Conservation (phyloP, 1,140 invertebrate species). For the Geopemphigus sp. region DNA sequence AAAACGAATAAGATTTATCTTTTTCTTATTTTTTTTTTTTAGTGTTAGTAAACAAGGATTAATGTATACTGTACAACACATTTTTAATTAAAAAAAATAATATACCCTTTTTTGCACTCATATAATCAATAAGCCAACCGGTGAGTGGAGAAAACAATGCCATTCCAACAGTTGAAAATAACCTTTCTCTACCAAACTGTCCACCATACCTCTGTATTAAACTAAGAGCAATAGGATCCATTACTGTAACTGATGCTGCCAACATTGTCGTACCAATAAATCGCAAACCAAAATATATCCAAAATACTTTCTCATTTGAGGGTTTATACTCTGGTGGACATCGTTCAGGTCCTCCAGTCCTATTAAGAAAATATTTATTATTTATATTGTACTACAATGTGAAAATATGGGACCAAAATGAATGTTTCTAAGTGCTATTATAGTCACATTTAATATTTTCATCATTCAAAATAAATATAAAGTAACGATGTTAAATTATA, state of each 20-base stretch:
- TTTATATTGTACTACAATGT: background rate
- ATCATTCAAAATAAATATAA: too few relatives aligned
- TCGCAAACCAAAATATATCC: slow-evolving; percentile 73
- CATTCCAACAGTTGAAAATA: slow-evolving; percentile 77
- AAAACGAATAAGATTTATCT: slow-evolving; percentile 31
- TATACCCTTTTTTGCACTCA: slow-evolving; percentile 54
- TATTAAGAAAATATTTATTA: slow-evolving; percentile 53
- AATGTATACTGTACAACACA: too few relatives aligned
- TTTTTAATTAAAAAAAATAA: too few relatives aligned
- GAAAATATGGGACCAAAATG: too few relatives aligned
- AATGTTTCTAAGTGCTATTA: too few relatives aligned
- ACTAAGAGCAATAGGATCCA: slow-evolving; percentile 77
- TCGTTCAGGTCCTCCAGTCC: slow-evolving; percentile 66
- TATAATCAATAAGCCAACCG: slow-evolving; percentile 72
- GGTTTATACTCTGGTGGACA: slow-evolving; percentile 73
- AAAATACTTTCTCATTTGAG: slow-evolving; percentile 71
- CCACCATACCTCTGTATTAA: slow-evolving; percentile 77
- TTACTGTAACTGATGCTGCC: slow-evolving; percentile 72
- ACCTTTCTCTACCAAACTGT: slow-evolving; percentile 74
- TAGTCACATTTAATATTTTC: too few relatives aligned
- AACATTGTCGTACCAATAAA: slow-evolving; percentile 74
- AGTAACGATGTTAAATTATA: too few relatives aligned
- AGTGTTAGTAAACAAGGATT: too few relatives aligned
- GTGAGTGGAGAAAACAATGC: slow-evolving; percentile 78
- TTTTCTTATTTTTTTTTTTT: background rate